Evolutionary conservation across 2,113 vertebrate species (phyloP), one percentile per base, ranked within the genome.

Genomic region (Jaculus jaculus): DNA sequence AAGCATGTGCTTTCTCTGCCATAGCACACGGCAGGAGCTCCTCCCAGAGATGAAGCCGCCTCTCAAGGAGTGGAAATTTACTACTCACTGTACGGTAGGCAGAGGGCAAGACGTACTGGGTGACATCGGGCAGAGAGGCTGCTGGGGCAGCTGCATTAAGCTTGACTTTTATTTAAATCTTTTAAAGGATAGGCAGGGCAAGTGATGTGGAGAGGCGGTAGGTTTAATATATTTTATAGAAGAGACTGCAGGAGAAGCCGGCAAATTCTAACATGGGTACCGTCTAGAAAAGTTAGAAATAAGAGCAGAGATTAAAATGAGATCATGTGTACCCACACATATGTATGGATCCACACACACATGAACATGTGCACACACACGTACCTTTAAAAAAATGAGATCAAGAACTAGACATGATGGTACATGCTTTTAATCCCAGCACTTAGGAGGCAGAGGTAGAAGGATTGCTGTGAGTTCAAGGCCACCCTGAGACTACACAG

Each of bases 21-120:
- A 73, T 39, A 73, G 37, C 30, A 34, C 73, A 90, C 34, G 18
- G 89, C 92, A 96, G 92, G 88, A 83, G 89, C 92, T 93, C 92
- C 94, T 92, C 87, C 82, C 71, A 73, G 69, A 92, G 88, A 89
- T 74, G 47, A 89, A 93, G 87, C 81, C 4, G 0, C 93, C 69
- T 93, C 23, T 0, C 8, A 17, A 95, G 89, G 77, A 92, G 81
- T 92, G 94, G 94, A 95, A 94, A 96, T 95, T 65, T 87, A 95
- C 94, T 82, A 84, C 74, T 92, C 87, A 63, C 54, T 72, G 66
- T 30, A 42, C 61, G 77, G 58, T 60, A 71, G 93, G 72, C 58
- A 91, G 91, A 96, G 58, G 51, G 58, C 23, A 12, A 94, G 17
- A 68, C 7, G 68, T 58, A 51, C 75, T 47, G 85, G 82, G 92